phyloP scores from a whole-genome alignment of 2,113 vertebrate genomes.

The Catharus minimus region DNA sequence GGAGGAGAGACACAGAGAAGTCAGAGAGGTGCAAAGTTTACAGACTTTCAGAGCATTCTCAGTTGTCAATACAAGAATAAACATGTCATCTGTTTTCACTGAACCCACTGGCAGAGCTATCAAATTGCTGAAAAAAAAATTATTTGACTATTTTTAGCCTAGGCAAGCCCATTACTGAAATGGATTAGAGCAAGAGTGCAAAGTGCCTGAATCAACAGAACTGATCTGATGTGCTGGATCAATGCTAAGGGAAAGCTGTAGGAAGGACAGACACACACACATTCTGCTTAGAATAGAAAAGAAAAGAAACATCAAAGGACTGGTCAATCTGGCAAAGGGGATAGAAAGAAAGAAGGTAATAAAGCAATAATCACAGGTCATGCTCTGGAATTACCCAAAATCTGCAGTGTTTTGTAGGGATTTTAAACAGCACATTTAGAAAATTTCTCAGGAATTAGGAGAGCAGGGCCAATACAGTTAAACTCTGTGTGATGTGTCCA shows the following conservation, averaged over 20 bases:
- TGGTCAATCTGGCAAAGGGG: not conserved
- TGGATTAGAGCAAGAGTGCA: not conserved
- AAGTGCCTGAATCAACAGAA: not conserved
- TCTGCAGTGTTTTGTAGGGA: constrained; percentile 5
- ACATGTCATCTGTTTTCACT: not conserved
- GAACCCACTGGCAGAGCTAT: constrained; percentile 17
- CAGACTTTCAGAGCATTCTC: not conserved
- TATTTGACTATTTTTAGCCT: not conserved
- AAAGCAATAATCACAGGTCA: not conserved
- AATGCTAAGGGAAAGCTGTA: not conserved
- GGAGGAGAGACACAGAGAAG: not conserved
- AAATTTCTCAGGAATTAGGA: constrained; percentile 51
- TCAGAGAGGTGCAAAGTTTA: not conserved
- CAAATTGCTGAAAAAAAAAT: not conserved
- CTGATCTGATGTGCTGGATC: not conserved
- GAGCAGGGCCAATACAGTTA: constrained; percentile 46
- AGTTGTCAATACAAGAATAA: constrained; percentile 19
- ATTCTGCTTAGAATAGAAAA: not conserved
- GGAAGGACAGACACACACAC: constrained; percentile 1
- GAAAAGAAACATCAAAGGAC: not conserved
- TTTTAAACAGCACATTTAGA: constrained; percentile 29
- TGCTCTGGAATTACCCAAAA: constrained; percentile 11
- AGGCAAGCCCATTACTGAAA: not conserved
- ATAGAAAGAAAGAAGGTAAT: not conserved
- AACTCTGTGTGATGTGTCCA: not conserved